Evolutionary conservation across 2,113 vertebrate genomes (phyloP).

Genomic region (Hippocampus barbouri): DNA sequence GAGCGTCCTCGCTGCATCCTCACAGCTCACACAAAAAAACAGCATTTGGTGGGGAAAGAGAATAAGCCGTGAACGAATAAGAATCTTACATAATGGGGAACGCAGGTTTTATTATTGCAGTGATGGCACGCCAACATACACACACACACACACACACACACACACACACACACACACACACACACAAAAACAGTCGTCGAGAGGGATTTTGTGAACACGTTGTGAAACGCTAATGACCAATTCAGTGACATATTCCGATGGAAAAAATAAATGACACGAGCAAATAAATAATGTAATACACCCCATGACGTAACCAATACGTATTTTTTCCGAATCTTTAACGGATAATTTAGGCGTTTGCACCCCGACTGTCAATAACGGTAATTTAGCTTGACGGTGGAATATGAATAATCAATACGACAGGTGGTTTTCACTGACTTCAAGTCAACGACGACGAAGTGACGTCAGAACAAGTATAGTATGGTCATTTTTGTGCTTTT

Average conservation of each 20-base stretch:
- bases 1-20: background rate
- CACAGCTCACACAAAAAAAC: too few species aligned
- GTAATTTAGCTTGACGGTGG: background rate
- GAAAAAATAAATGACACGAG: background rate
- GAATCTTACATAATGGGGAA: background rate
- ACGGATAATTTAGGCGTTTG: constrained; percentile 24
- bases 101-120: background rate
- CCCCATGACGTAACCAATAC: background rate
- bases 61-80: background rate
- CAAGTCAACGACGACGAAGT: background rate
- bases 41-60: background rate
- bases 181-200: background rate
- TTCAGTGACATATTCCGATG: background rate
- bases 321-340: background rate
- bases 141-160: background rate
- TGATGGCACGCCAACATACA: background rate
- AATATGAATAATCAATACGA: background rate
- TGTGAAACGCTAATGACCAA: background rate
- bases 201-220: background rate
- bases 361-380: background rate
- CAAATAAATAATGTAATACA: background rate
- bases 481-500: background rate
- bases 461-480: background rate
- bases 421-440: background rate
- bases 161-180: background rate